A percentile compares a stretch with the other conserved stretches of the same genome.
These are phyloP conservation scores for Diacarnus erythraeanus DNA, from an alignment of 37 sponge, comb jelly and placozoan species.

Conservation along the genomic window DNA sequence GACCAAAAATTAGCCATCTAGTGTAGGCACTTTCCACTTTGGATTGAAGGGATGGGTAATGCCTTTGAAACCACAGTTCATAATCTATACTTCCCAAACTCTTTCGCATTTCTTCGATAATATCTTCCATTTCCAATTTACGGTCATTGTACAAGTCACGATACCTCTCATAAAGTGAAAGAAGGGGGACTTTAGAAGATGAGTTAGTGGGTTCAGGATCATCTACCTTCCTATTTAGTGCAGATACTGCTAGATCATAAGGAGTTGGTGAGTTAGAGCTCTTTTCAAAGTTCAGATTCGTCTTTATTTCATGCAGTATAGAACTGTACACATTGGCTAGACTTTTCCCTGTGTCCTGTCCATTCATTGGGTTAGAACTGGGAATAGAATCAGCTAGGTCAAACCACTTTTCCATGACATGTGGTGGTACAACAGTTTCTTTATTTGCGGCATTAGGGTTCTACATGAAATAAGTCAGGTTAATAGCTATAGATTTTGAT, in stretches of 20 bases:
- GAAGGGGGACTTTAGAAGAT: slow-evolving; percentile 13
- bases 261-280: background rate
- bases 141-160: slow-evolving; percentile 43
- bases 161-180: slow-evolving; percentile 30
- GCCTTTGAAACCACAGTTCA: slow-evolving; percentile 61
- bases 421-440: slow-evolving; percentile 33
- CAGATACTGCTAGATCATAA: slow-evolving; percentile 6
- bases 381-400: slow-evolving; percentile 56
- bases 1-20: slow-evolving; percentile 57
- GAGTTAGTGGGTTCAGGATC: slow-evolving; percentile 30
- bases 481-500: too few species aligned
- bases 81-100: slow-evolving; percentile 11
- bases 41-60: slow-evolving; percentile 41
- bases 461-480: background rate
- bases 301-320: slow-evolving; percentile 34
- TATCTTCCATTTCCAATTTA: slow-evolving; percentile 48
- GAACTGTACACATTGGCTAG: slow-evolving; percentile 24
- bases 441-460: background rate
- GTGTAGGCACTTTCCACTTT: slow-evolving; percentile 60
- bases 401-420: slow-evolving; percentile 63
- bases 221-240: slow-evolving; percentile 12
- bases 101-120: slow-evolving; percentile 22
- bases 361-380: slow-evolving; percentile 33
- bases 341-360: slow-evolving; percentile 55
- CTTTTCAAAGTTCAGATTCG: background rate